Percentiles rank a stretch among this genome's conserved stretches.
These are phyloP conservation scores for Graphium colonna DNA, from an alignment of 2,888 invertebrate genomes.

Conservation along the genomic window DNA sequence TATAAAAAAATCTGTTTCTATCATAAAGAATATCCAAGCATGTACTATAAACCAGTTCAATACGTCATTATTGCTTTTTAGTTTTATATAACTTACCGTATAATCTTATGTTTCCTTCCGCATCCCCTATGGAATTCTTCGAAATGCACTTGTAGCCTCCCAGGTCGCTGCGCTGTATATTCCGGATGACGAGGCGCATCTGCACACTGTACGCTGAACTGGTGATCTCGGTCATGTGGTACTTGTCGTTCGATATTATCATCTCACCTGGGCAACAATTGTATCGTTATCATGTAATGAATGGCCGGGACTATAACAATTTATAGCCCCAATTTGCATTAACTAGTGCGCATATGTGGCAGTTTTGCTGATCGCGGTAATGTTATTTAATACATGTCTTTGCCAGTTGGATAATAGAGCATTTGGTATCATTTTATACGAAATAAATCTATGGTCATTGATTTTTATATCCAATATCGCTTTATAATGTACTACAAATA, in stretches of 20 bases:
- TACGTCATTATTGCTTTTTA: not conserved
- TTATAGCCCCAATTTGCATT: slow-evolving; percentile 16
- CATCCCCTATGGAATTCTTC: slow-evolving; percentile 94
- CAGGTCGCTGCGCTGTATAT: slow-evolving; percentile 87
- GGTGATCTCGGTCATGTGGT: slow-evolving; percentile 89
- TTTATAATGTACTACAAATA: too few relatives aligned
- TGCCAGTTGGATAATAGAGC: too few relatives aligned
- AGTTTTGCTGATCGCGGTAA: not conserved
- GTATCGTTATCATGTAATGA: slow-evolving; percentile 5
- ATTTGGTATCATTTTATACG: too few relatives aligned
- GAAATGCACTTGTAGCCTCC: slow-evolving; percentile 95
- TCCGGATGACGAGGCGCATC: slow-evolving; percentile 88
- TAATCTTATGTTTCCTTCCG: slow-evolving; percentile 92
- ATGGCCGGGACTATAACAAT: slow-evolving; percentile 8
- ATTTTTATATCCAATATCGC: too few relatives aligned
- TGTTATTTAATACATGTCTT: not conserved
- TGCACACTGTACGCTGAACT: slow-evolving; percentile 91
- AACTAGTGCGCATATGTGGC: not conserved
- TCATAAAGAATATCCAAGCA: too few relatives aligned
- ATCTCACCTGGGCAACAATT: slow-evolving; percentile 86
- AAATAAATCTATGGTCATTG: too few relatives aligned
- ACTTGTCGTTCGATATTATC: slow-evolving; percentile 93
- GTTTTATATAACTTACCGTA: slow-evolving; percentile 83
- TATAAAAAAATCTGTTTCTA: too few relatives aligned
- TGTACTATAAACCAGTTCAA: not conserved